These are phyloP conservation scores for Nemapogon koenigi DNA, from an alignment of 2,888 invertebrate genomes.

Conservation along the genomic window DNA sequence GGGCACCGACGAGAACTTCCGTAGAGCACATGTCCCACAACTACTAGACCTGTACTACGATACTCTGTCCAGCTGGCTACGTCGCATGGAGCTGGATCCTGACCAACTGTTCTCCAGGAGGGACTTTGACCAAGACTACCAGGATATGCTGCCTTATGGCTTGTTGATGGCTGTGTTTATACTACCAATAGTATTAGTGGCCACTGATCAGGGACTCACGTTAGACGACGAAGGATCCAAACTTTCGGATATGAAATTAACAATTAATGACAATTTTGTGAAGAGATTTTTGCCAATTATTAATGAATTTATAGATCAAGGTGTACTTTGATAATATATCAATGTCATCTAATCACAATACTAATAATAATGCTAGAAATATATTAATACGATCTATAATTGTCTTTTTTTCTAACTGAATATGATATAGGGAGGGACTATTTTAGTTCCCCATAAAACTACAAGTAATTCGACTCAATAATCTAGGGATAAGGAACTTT, in stretches of 20 bases:
- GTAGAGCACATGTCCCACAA: not conserved
- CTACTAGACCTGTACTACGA: conserved; percentile 5
- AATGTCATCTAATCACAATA: too few relatives aligned
- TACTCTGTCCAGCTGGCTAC: not conserved
- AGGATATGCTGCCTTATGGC: not conserved
- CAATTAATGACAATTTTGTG: not conserved
- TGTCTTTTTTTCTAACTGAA: too few relatives aligned
- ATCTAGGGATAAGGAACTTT: too few relatives aligned
- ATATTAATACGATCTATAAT: too few relatives aligned
- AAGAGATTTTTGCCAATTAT: conserved; percentile 6
- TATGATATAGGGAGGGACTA: too few relatives aligned
- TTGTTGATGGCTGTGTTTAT: conserved; percentile 2
- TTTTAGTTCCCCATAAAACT: too few relatives aligned
- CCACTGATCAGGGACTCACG: not conserved
- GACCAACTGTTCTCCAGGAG: conserved; percentile 3
- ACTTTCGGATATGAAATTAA: not conserved
- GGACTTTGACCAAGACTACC: conserved; percentile 3
- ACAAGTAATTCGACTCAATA: too few relatives aligned
- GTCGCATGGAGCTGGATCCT: not conserved
- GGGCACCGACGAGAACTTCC: conserved; percentile 8
- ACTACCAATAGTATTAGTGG: conserved; percentile 2
- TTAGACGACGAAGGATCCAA: not conserved
- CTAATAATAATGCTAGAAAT: too few relatives aligned
- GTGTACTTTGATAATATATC: not conserved
- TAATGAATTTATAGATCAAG: not conserved